phyloP scores from a whole-genome alignment of 2,888 invertebrate species.

The Meganola albula region DNA sequence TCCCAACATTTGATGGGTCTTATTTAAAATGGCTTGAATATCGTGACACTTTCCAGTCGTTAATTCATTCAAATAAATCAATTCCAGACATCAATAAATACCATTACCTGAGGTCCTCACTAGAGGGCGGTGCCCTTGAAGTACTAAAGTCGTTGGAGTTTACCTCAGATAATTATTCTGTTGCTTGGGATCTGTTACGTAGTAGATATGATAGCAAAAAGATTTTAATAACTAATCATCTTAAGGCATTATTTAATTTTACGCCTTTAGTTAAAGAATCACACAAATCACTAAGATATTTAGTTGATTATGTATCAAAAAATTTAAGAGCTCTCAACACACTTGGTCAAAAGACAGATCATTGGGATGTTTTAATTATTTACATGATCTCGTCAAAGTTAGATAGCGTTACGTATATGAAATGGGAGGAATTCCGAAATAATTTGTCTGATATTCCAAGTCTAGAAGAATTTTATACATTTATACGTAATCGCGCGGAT shows the following conservation, averaged over 20 bases:
- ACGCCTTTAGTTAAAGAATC: constrained; percentile 1
- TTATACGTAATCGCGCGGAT: too few species aligned
- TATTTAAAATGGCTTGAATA: too few species aligned
- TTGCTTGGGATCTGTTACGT: constrained; percentile 12
- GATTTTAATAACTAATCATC: constrained; percentile 4
- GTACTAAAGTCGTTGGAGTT: constrained; percentile 16
- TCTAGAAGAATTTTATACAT: too few species aligned
- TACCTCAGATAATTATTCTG: constrained; percentile 10
- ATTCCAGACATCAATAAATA: constrained; percentile 24
- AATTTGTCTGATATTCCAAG: too few species aligned
- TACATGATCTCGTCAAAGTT: too few species aligned
- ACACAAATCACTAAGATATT: constrained; percentile 1
- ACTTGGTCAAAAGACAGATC: constrained; percentile 1
- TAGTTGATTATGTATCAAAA: constrained; percentile 6
- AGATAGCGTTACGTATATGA: too few species aligned
- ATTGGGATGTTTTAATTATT: too few species aligned
- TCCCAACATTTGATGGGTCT: too few species aligned
- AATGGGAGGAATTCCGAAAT: too few species aligned
- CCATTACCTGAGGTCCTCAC: constrained; percentile 19
- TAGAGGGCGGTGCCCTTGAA: constrained; percentile 16
- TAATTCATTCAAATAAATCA: constrained; percentile 17
- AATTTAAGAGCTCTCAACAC: constrained; percentile 7
- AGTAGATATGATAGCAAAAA: constrained; percentile 7
- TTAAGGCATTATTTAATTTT: constrained; percentile 3
- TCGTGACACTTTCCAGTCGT: constrained; percentile 19